Evolutionary conservation across 2,113 vertebrate genomes (phyloP), one percentile per base, ranked within the genome.

Genomic region (Numida meleagris): DNA sequence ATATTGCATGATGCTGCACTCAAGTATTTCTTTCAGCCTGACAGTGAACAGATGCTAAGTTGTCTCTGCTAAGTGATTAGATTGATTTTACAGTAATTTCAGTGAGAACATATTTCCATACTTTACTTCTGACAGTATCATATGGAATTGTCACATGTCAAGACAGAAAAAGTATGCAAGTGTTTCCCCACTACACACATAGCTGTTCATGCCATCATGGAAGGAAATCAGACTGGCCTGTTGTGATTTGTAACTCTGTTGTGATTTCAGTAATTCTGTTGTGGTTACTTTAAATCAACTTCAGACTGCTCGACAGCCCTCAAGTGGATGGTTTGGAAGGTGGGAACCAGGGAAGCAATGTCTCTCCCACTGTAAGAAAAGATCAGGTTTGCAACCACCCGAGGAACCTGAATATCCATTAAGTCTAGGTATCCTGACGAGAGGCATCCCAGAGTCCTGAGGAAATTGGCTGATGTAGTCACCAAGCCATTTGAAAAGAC

Each of bases 1-100:
- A 90, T 82, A 75, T 63, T 84, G 21, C 46, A 33, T 67, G 78
- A 67, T 31, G 10, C 23, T 73, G 19, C 31, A 79, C 25, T 76
- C 13, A 53, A 79, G 11, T 61, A 75, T 57, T 86, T 86, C 16
- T 86, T 67, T 87, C 84, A 68, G 31, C 36, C 36, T 91, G 67
- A 53, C 58, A 51, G 61, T 5, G 31, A 93, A 82, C 71, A 95
- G 43, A 91, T 92, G 74, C 24, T 68, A 83, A 73, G 40, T 25
- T 46, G 38, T 72, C 74, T 91, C 62, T 93, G 46, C n/a, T 72
- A 81, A 89, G 51, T 46, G 40, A 78, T 91, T 91, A 40, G 57
- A 87, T 10, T 51, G 27, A 82, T 91, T 91, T 91, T 87, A 61
- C 75, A 66, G 43, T 50, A 65, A 79, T 91, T 91, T 94, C 57